Evolutionary conservation across 2,113 vertebrate genomes (phyloP), one percentile per base, ranked within the genome.

Genomic region (Gymnorhina tibicen): DNA sequence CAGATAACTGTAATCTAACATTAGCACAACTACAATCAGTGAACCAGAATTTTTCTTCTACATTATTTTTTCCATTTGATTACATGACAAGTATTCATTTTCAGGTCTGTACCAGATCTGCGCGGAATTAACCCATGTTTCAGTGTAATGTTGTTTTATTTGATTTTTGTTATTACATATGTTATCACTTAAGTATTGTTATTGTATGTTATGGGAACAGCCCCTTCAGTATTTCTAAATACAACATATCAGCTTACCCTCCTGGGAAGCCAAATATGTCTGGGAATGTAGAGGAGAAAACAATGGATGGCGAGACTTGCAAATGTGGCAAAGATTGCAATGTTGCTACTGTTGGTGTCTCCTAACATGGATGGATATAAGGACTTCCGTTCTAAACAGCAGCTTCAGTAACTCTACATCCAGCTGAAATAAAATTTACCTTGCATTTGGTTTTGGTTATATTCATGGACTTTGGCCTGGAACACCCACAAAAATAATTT

Each of bases 21-120:
- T 86, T 67, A 96, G 42, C 73, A 81, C 80, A 92, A 69, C 90
- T 26, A 77, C 87, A 80, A 70, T 74, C 77, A 81, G 52, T 22
- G 60, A 87, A 87, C 81, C 69, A 75, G 81, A 75, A 59, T 70
- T 81, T 66, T 85, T 53, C 30, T 74, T 52, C 81, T 55, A 37
- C 39, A 17, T 81, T 81, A 81, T 88, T 91, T 87, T 87, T 37
- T 75, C 26, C 44, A 68, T 97, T 63, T 94, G 87, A 93, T 94
- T 91, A 35, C 56, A 56, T 50, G 81, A 88, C 75, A 93, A 94
- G 69, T 47, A 75, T 64, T 93, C 64, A 91, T 95, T 95, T 94
- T 74, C 69, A 59, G 17, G 44, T 78, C 81, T 89, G 62, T 32
- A 68, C 56, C 56, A 64, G 55, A 85, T 63, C 56, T 82, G 64